Percentiles rank a stretch among this genome's conserved stretches.
phyloP scores from a whole-genome alignment of 2,888 invertebrate genomes.

The Nudaria mundana region DNA sequence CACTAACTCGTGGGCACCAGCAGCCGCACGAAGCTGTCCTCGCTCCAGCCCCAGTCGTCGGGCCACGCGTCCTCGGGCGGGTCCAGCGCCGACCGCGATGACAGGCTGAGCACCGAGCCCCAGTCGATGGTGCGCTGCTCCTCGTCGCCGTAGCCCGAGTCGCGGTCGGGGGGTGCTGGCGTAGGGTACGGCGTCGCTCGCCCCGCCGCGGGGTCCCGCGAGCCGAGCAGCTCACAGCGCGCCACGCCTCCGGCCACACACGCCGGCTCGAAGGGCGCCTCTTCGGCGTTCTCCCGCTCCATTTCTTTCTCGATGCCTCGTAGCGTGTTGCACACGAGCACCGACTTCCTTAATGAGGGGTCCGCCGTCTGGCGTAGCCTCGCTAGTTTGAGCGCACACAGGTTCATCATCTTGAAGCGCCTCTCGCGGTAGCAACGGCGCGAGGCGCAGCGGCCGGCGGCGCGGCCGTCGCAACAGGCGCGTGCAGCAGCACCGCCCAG shows the following conservation, averaged over 20 bases:
- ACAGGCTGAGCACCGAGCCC: constrained; percentile 93
- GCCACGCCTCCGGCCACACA: constrained; percentile 68
- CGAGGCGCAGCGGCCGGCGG: constrained; percentile 88
- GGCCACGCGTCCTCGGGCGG: constrained; percentile 90
- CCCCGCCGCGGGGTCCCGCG: constrained; percentile 75
- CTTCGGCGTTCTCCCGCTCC: constrained; percentile 84
- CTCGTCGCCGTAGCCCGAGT: constrained; percentile 89
- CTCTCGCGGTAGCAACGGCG: constrained; percentile 92
- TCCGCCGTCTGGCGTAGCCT: constrained; percentile 93
- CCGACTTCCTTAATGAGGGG: constrained; percentile 93
- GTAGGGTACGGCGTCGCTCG: constrained; percentile 87
- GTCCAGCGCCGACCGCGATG: constrained; percentile 92
- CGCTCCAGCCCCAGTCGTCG: constrained; percentile 83
- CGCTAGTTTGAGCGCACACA: constrained; percentile 95
- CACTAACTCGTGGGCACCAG: constrained; percentile 86
- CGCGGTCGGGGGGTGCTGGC: constrained; percentile 81
- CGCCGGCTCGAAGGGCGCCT: constrained; percentile 78
- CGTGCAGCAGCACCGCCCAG: constrained; percentile 90
- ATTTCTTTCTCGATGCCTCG: constrained; percentile 94
- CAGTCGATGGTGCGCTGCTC: constrained; percentile 93
- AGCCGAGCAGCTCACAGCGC: constrained; percentile 82
- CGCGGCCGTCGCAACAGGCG: constrained; percentile 88
- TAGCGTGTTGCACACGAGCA: constrained; percentile 95
- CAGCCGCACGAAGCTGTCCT: constrained; percentile 87
- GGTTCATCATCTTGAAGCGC: constrained; percentile 93